These are phyloP conservation scores for Prietella phreatophila DNA, from an alignment of 2,113 vertebrate species.

Conservation along the genomic window DNA sequence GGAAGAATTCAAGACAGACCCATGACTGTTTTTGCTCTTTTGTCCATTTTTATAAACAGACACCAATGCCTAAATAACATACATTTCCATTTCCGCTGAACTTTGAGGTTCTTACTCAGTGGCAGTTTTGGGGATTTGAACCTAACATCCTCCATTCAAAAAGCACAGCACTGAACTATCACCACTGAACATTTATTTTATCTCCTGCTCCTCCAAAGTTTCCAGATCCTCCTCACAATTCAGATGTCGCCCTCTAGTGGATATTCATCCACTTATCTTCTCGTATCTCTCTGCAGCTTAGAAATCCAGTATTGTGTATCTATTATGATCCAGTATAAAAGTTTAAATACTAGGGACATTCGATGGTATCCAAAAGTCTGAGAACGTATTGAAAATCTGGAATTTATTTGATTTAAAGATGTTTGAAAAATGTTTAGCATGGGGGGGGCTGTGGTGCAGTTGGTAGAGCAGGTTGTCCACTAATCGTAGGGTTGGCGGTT, in stretches of 20 bases:
- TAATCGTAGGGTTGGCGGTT: no score
- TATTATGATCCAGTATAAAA: neutral
- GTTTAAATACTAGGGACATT: neutral
- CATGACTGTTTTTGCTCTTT: neutral
- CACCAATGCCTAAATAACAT: neutral
- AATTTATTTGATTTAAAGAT: neutral
- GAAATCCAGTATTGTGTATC: neutral
- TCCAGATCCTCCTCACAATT: neutral
- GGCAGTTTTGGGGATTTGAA: neutral
- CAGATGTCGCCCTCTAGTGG: conserved; percentile 14
- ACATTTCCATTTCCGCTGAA: neutral
- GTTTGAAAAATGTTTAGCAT: no score
- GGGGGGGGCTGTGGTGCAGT: no score
- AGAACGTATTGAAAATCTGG: neutral
- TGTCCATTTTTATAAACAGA: neutral
- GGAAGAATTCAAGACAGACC: neutral
- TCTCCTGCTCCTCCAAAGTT: neutral
- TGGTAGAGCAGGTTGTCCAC: no score
- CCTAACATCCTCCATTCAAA: neutral
- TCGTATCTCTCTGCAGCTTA: neutral
- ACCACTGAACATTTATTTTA: neutral
- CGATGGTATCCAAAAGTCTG: neutral
- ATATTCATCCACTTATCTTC: neutral
- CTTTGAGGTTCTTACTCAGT: neutral
- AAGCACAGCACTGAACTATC: neutral